Evolutionary conservation across 2,797 vertebrate species (phyloP).

Genomic region (Sylvilagus floridanus): DNA sequence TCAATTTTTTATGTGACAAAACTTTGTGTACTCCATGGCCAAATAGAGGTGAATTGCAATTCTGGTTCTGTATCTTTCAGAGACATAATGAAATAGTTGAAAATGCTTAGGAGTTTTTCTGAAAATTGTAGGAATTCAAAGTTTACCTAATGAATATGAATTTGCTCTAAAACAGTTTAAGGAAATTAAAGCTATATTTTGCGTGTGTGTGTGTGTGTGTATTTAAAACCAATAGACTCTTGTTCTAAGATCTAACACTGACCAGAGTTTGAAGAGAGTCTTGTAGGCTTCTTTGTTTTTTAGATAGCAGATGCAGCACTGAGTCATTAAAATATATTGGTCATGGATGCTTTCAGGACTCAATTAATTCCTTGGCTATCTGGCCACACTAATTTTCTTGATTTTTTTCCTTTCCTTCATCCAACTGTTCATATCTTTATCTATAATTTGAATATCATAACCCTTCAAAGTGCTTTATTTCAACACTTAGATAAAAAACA

Average conservation of each 20-base stretch:
- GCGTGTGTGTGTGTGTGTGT: neutral
- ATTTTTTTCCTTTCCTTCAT: neutral
- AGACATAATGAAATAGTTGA: conserved; percentile 42
- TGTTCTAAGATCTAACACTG: neutral
- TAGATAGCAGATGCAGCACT: neutral
- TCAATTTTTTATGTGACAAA: neutral
- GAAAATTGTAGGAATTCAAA: neutral
- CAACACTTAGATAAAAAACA: neutral
- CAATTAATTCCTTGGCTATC: neutral
- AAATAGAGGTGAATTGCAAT: neutral
- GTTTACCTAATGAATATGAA: neutral
- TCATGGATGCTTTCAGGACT: neutral
- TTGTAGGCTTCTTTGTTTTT: neutral
- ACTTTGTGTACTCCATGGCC: neutral
- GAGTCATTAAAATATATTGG: neutral
- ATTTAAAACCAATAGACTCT: conserved; percentile 19
- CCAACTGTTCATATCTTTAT: neutral
- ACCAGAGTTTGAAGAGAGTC: neutral
- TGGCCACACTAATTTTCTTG: neutral
- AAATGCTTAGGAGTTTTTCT: conserved; percentile 37
- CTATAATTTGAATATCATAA: neutral
- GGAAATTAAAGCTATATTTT: conserved; percentile 40
- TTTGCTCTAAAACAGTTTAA: neutral
- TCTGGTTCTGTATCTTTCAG: neutral
- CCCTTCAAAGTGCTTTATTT: neutral